Evolutionary conservation across 2,113 vertebrate genomes (phyloP), one percentile per base, ranked within the genome.

Genomic region (Pachycephala philippinensis): DNA sequence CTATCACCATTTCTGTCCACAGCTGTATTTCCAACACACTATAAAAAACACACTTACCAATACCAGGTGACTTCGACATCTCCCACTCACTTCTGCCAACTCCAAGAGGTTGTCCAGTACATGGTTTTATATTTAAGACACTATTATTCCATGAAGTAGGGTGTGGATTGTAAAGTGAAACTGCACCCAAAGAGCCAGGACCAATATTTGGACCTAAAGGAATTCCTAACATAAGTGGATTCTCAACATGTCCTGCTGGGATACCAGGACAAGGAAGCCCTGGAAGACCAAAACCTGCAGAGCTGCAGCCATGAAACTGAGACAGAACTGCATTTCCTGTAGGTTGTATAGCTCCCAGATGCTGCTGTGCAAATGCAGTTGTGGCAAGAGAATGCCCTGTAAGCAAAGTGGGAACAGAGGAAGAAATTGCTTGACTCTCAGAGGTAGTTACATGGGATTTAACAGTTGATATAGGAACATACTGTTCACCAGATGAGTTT

Each of bases 281-380:
- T 10, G 98, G 74, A 74, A 98, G 40, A 10, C 97, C 93, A 66
- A 97, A 98, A 47, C 98, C 68, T 28, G 93, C 49, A n/a, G 97
- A 89, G 45, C 15, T 87, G 90, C 94, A 91, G 91, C 98, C 47
- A 84, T 89, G 97, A 94, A 98, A 98, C 24, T 91, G 97, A 79
- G 98, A 97, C 87, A 98, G 70, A 68, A 96, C 39, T 24, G 87
- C 30, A 53, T 70, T 96, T 80, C 90, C 84, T 44, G 84, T 7
- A 64, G 97, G 42, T 15, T 94, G 92, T 3, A 98, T 89, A 33
- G 95, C 54, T 78, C 96, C 97, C 56, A 99, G 44, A 82, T 98
- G 98, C 57, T 98, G 98, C 44, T 98, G 98, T 71, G 97, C 84
- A 90, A 98, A 97, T 27, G 98, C 95, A 72, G 98, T 20, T 14